Base-by-base conservation (phyloP, 2,888 invertebrate species). In the Platerodrilus igneus region DNA sequence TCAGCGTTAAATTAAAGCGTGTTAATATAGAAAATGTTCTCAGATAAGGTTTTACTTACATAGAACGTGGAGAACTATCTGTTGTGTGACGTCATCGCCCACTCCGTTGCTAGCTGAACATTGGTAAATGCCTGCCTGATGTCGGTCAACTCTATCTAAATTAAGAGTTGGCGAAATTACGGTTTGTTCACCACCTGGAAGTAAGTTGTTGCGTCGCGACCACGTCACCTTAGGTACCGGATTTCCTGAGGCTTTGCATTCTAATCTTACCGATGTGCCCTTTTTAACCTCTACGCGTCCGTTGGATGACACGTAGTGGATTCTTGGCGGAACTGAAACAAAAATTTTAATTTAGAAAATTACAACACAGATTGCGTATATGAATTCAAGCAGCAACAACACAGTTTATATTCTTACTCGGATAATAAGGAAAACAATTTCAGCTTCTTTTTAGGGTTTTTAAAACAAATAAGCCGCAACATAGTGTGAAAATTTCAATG, bases 61-160 rank as follows among this genome's bases (percentile, higher is more conserved):
- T 51, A 78, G 63, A 26, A 80, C 77, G 62, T 77, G 77, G 25
- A 80, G 69, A 37, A 75, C 70, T 47, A 80, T 77, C 60, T 75
- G 74, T 49, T 77, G 73, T 36, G 75, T 72, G 50, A 77, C 77
- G 45, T 77, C 72, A 50, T 76, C 73, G 10, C 79, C 79, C 32
- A 80, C 78, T 10, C 77, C 77, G 59, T 80, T 80, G 55, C 71
- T 73, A 19, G 79, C 79, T 16, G 74, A 74, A 58, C 80, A 80
- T 55, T 77, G 74, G 61, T 78, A 79, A 35, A 75, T 71, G 21
- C 79, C 79, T 21, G 77, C 77, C 56, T 78, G 78, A 57, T 77
- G 78, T 44, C 79, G 67, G 57, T 77, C 78, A 37, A 78, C 79
- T 53, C 74, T 71, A 53, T 78, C 77, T 55, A 81, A 71, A 37